phyloP scores from a whole-genome alignment of 35 echinoderm and acorn worm species.

The Diadema setosum region DNA sequence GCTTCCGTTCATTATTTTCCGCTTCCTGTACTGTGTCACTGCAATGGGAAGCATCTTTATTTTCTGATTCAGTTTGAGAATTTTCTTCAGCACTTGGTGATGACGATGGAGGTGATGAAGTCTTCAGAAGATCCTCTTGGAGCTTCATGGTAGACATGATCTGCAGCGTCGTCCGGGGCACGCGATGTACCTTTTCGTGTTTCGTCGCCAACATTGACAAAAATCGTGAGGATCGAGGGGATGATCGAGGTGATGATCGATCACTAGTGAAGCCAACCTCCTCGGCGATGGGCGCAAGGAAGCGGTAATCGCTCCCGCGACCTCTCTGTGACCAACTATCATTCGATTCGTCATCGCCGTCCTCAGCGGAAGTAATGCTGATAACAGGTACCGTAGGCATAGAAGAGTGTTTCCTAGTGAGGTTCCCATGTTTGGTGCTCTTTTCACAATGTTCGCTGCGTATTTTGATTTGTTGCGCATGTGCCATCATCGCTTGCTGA shows the following conservation, averaged over 20 bases:
- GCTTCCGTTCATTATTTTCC: neutral
- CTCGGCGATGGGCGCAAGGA: neutral
- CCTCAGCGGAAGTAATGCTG: neutral
- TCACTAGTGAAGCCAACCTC: neutral
- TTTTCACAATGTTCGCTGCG: neutral
- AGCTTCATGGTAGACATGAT: neutral
- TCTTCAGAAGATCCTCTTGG: neutral
- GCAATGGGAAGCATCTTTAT: too few species aligned
- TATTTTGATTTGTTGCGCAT: neutral
- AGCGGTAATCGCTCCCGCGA: neutral
- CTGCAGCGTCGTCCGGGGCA: neutral
- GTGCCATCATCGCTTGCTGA: neutral
- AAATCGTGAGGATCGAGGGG: neutral
- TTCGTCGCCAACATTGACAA: neutral
- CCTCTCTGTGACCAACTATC: neutral
- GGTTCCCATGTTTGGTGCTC: too few species aligned
- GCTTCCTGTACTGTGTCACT: neutral
- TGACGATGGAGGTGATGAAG: neutral
- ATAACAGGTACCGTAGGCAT: neutral
- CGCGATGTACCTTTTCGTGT: neutral
- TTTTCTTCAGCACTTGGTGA: neutral
- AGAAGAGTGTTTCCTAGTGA: neutral
- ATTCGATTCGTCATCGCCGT: neutral
- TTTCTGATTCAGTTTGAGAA: neutral
- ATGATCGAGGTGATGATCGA: neutral